Evolutionary conservation across 2,113 vertebrate genomes (phyloP), one percentile per base, ranked within the genome.

Genomic region (Sialia sialis): DNA sequence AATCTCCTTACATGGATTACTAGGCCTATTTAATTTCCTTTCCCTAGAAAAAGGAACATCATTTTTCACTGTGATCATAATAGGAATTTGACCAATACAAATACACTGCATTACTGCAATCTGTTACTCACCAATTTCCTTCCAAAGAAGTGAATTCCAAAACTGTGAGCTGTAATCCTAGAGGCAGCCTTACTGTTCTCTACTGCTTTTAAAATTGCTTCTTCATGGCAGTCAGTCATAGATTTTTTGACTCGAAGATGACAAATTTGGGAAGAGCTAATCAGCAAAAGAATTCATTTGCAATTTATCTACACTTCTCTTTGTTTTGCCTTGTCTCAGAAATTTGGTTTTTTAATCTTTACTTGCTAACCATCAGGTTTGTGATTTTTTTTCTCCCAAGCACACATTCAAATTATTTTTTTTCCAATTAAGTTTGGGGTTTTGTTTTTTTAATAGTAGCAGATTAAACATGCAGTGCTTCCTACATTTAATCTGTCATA

Each of bases 61-160:
- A 36, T 84, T 95, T 95, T 89, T 93, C 84, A 80, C 64, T 56
- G 36, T 66, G 74, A 66, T 85, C 86, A 75, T 81, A 93, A 67
- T 20, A 87, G 22, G 80, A 89, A 91, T 91, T 56, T 69, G 87
- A 95, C 89, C 58, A 49, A 69, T 73, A 87, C 70, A 85, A 95
- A 89, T 54, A 83, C 2, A 23, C 48, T 62, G 74, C 38, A 59
- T 63, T 81, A 75, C 48, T 58, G 41, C 41, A 52, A 85, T 63
- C 93, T 46, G 22, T 81, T 87, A 76, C n/a, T 84, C 62, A 23
- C 73, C 66, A 54, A 43, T 92, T 72, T 74, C 44, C 43, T 78
- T 69, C 73, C 60, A 74, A 64, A 63, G 56, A 36, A 51, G 32
- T 16, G 44, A 68, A 77, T 85, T 84, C 88, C 90, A 75, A 77